Percentiles rank a stretch among this genome's conserved stretches.
Evolutionary conservation across 1,140 invertebrate genomes (phyloP).

Genomic region (Melitaea cinxia): DNA sequence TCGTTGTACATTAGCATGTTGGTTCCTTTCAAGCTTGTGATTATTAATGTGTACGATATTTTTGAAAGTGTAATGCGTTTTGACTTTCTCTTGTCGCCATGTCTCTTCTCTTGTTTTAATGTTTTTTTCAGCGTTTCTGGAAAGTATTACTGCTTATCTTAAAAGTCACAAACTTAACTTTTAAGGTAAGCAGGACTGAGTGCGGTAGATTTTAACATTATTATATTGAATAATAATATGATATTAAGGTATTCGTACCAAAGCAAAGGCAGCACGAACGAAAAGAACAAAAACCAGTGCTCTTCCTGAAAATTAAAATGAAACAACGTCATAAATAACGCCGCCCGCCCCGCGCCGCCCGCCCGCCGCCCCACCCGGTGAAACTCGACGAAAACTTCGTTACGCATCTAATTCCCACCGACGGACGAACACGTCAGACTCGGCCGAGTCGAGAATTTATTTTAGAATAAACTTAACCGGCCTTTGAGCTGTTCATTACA

Average conservation of each 20-base stretch:
- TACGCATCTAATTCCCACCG: constrained; percentile 11
- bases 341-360: not conserved
- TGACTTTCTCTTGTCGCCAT: too few species aligned
- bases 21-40: too few species aligned
- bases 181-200: too few species aligned
- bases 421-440: not conserved
- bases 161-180: too few species aligned
- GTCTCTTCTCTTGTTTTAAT: too few species aligned
- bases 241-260: not conserved
- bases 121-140: too few species aligned
- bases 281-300: not conserved
- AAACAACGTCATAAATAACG: constrained; percentile 11
- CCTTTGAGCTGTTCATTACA: not conserved
- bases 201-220: too few species aligned
- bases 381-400: constrained; percentile 1
- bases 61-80: too few species aligned
- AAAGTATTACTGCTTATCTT: too few species aligned
- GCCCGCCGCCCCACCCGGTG: not conserved
- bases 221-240: too few species aligned
- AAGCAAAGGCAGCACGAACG: not conserved
- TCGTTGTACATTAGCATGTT: too few species aligned
- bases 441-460: not conserved
- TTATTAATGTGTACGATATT: too few species aligned
- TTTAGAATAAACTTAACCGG: not conserved
- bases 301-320: constrained; percentile 9